Evolutionary conservation across 1,140 invertebrate species (phyloP).

Genomic region (Anadara kagoshimensis): DNA sequence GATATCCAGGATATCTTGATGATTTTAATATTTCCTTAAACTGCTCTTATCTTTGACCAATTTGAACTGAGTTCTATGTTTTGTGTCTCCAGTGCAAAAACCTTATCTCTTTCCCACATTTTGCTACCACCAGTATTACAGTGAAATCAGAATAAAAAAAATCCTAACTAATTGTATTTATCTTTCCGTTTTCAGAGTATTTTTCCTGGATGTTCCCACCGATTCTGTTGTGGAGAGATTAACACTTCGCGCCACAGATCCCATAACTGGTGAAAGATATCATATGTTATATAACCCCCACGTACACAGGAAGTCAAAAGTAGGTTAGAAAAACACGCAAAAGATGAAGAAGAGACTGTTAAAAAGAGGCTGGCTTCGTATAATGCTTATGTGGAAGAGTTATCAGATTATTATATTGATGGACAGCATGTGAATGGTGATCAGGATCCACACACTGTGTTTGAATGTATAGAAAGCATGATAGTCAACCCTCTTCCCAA

Average conservation of each 20-base stretch:
- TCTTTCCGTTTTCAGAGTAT: constrained; percentile 61
- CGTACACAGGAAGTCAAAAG: constrained; percentile 69
- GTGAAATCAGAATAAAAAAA: too few relatives aligned
- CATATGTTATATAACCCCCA: constrained; percentile 74
- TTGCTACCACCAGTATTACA: too few relatives aligned
- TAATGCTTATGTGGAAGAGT: constrained; percentile 66
- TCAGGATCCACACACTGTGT: constrained; percentile 74
- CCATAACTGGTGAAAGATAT: constrained; percentile 72
- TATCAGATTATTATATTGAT: constrained; percentile 69
- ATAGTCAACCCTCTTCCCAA: constrained; percentile 72
- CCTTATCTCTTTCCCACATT: too few relatives aligned
- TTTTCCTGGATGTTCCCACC: constrained; percentile 73
- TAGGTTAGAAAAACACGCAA: constrained; percentile 58
- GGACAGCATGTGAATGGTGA: constrained; percentile 72
- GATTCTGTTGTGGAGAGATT: constrained; percentile 72
- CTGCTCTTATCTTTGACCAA: too few relatives aligned
- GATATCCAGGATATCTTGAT: too few relatives aligned
- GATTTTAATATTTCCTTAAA: too few relatives aligned
- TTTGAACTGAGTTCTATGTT: too few relatives aligned
- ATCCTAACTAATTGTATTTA: too few relatives aligned
- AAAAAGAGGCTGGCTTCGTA: constrained; percentile 65
- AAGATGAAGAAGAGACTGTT: constrained; percentile 62
- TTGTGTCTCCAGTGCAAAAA: too few relatives aligned
- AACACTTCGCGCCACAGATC: constrained; percentile 68
- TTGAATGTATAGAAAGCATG: constrained; percentile 73